These are phyloP conservation scores for Iselma pallidipennis DNA, from an alignment of 2,888 invertebrate species.

Conservation along the genomic window DNA sequence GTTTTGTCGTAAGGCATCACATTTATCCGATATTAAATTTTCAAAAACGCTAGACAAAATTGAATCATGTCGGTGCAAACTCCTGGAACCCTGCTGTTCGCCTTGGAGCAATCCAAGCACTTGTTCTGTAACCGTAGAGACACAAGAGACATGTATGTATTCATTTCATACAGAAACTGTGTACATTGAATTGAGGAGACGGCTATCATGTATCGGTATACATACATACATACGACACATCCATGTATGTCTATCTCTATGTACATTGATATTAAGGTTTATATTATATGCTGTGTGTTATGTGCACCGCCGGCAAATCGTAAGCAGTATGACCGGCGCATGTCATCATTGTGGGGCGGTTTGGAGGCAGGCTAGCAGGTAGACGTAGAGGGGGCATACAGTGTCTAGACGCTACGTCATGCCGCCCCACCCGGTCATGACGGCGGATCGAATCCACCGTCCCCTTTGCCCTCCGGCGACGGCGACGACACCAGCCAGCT, in stretches of 20 bases:
- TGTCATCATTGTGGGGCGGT: slow-evolving; percentile 25
- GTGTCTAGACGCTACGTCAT: slow-evolving; percentile 36
- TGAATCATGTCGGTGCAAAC: neutral
- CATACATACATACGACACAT: too few species aligned
- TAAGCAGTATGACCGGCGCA: slow-evolving; percentile 26
- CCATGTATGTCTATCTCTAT: too few species aligned
- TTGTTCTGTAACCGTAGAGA: too few species aligned
- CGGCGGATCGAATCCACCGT: slow-evolving; percentile 28
- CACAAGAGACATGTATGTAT: too few species aligned
- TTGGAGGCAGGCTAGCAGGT: slow-evolving; percentile 30
- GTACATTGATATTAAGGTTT: neutral
- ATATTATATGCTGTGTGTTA: neutral
- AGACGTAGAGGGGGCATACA: slow-evolving; percentile 26
- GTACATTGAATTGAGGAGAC: too few species aligned
- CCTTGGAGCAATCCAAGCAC: too few species aligned
- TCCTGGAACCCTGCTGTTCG: neutral
- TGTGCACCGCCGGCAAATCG: slow-evolving; percentile 8
- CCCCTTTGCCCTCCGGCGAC: slow-evolving; percentile 15
- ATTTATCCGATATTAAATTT: neutral
- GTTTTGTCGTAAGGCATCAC: too few species aligned
- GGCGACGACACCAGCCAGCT: slow-evolving; percentile 15
- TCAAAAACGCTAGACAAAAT: neutral
- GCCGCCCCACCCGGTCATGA: slow-evolving; percentile 29
- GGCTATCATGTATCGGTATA: too few species aligned
- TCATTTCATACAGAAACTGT: too few species aligned